These are phyloP conservation scores for Philantomba maxwellii DNA, from an alignment of 2,113 vertebrate species.

Conservation along the genomic window DNA sequence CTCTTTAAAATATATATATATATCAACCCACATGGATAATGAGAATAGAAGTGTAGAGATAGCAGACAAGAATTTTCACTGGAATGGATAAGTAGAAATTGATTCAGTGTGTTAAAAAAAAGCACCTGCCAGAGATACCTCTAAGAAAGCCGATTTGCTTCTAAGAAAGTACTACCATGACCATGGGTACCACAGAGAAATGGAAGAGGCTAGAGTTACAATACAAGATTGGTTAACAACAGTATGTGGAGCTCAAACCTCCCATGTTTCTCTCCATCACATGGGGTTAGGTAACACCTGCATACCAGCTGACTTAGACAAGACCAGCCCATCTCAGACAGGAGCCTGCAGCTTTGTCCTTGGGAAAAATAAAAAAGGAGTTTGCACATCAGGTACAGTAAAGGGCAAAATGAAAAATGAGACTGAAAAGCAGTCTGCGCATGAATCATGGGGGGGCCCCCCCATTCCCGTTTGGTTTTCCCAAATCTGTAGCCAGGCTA, in stretches of 20 bases:
- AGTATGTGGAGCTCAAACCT: neutral
- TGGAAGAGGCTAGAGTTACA: neutral
- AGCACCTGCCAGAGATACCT: neutral
- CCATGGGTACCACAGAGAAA: neutral
- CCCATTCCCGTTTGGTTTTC: neutral
- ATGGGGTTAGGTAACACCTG: rapidly evolving
- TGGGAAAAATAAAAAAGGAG: neutral
- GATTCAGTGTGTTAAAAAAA: neutral
- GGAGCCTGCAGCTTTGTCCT: neutral
- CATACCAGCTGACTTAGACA: neutral
- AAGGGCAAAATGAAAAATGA: neutral
- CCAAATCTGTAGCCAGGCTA: neutral
- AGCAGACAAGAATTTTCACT: neutral
- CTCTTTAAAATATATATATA: neutral
- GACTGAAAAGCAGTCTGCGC: neutral
- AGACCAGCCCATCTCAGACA: neutral
- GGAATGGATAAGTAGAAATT: neutral
- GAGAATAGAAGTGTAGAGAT: neutral
- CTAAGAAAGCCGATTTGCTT: neutral
- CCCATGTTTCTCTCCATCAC: neutral
- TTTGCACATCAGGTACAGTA: neutral
- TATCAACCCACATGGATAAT: neutral
- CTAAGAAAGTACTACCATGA: neutral
- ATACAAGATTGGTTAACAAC: neutral
- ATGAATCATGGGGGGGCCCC: neutral